Conservation (phyloP, 2,797 vertebrate genomes). For the Rhabdophis nuchalis region DNA sequence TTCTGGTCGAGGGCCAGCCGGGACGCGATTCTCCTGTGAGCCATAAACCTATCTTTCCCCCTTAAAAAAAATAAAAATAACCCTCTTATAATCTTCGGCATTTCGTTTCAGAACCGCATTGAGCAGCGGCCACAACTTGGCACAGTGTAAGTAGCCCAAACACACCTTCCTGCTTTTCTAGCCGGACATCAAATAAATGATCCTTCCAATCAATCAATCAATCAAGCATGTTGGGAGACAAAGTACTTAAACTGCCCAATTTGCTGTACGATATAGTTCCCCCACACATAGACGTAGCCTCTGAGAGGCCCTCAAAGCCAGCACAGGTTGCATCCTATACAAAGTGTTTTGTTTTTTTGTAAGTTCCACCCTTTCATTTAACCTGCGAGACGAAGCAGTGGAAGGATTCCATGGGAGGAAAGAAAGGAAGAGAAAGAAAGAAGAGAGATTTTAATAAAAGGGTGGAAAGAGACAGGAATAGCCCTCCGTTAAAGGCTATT, state of each 20-base stretch:
- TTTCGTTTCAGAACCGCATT: neutral
- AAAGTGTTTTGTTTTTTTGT: neutral
- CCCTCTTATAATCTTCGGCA: no score
- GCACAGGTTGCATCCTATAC: neutral
- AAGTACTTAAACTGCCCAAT: neutral
- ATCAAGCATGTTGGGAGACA: neutral
- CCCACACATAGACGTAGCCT: neutral
- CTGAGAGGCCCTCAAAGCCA: neutral
- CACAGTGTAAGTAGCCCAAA: neutral
- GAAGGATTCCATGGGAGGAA: constrained; percentile 40
- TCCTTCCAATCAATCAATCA: neutral
- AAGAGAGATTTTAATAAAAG: neutral
- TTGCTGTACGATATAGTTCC: neutral
- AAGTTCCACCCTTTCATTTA: neutral
- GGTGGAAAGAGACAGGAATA: neutral
- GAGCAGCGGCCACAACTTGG: neutral
- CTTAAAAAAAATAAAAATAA: no score
- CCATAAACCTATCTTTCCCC: neutral
- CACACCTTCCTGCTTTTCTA: no score
- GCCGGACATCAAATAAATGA: neutral
- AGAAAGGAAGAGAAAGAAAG: constrained; percentile 9
- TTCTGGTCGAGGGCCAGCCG: neutral
- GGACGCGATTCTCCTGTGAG: neutral
- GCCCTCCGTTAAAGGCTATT: neutral
- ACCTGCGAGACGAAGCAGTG: neutral